These are phyloP conservation scores for Steromphala cineraria DNA, from an alignment of 2,888 invertebrate genomes.

Conservation along the genomic window DNA sequence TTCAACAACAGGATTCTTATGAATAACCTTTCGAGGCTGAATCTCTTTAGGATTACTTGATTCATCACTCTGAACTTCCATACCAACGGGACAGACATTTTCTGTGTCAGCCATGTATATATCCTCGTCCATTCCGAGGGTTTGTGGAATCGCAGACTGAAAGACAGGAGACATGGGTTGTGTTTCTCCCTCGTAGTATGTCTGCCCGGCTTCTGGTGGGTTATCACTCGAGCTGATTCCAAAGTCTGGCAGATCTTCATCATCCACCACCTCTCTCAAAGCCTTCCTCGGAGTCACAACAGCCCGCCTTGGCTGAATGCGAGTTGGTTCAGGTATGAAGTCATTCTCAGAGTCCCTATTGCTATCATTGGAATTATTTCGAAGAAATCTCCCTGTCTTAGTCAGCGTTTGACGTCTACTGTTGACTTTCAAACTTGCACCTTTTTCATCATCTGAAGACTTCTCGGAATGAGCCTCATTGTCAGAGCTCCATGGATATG, in stretches of 20 bases:
- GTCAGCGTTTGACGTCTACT: not conserved
- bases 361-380: not conserved
- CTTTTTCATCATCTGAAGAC: not conserved
- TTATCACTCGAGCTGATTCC: not conserved
- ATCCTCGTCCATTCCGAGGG: not conserved
- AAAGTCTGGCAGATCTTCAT: not conserved
- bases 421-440: not conserved
- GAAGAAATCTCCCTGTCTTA: not conserved
- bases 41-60: not conserved
- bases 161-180: constrained; percentile 22
- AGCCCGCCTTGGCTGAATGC: not conserved
- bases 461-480: not conserved
- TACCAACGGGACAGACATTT: constrained; percentile 11
- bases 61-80: not conserved
- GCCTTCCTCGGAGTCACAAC: not conserved
- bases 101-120: not conserved
- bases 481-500: not conserved
- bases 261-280: not conserved
- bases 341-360: not conserved
- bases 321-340: not conserved
- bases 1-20: not conserved
- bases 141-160: not conserved
- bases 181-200: not conserved
- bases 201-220: not conserved
- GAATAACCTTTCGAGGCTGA: not conserved